Conservation (phyloP, 2,113 vertebrate genomes). For the Odontophorus gujanensis region DNA sequence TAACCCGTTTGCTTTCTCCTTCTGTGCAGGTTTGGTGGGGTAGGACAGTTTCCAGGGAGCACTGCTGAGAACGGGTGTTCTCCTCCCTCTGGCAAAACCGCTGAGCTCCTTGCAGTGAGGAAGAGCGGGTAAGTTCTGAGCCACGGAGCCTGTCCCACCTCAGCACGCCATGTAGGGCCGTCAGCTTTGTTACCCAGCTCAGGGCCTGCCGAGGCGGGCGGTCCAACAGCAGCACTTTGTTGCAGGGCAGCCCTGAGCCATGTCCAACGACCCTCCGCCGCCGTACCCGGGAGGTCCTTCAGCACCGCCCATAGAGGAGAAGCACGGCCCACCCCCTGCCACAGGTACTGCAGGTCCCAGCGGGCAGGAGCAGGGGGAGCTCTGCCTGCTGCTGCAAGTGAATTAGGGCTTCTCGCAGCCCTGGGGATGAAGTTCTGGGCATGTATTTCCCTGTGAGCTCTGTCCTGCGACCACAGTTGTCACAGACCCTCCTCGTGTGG, state of each 20-base stretch:
- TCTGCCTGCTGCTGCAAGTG: neutral
- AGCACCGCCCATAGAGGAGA: slow-evolving; percentile 90
- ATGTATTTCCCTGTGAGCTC: neutral
- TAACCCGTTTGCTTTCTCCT: neutral
- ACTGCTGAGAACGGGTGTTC: neutral
- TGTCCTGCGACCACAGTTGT: no score
- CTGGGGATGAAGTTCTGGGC: neutral
- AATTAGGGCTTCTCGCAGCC: neutral
- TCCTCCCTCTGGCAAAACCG: neutral
- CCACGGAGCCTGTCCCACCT: no score
- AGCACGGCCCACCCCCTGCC: slow-evolving; percentile 82
- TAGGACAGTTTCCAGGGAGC: fast-evolving
- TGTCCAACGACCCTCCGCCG: slow-evolving; percentile 94
- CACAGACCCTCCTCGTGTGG: neutral
- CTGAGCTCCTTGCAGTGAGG: neutral
- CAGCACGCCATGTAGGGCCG: neutral
- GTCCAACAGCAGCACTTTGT: neutral
- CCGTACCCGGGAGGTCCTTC: slow-evolving; percentile 94
- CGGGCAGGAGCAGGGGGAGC: neutral
- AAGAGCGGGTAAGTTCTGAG: neutral
- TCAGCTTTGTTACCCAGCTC: neutral
- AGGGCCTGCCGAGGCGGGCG: neutral
- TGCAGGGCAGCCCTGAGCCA: slow-evolving; percentile 69
- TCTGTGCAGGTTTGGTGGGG: neutral
- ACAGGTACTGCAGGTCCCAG: slow-evolving; percentile 76